These are phyloP conservation scores for Silurus aristotelis DNA, from an alignment of 2,797 vertebrate genomes.

Conservation along the genomic window DNA sequence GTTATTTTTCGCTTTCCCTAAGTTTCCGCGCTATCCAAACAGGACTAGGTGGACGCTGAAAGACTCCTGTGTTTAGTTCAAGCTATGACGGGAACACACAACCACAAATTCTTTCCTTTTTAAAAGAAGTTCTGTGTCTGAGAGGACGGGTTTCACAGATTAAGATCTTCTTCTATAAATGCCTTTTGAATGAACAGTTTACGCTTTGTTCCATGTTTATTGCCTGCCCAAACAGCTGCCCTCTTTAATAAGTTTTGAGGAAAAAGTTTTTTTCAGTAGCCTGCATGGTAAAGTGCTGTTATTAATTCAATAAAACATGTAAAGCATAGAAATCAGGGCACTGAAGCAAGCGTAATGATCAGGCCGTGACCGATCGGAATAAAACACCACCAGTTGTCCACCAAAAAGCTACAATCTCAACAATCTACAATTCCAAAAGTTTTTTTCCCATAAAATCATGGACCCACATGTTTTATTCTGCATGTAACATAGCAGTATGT, in stretches of 20 bases:
- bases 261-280: neutral
- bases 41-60: slow-evolving; percentile 7
- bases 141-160: neutral
- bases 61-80: neutral
- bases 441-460: neutral
- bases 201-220: neutral
- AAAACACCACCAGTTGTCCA: neutral
- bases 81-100: neutral
- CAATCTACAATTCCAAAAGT: neutral
- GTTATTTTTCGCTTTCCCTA: neutral
- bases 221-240: neutral
- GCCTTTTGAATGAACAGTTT: neutral
- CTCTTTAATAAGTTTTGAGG: neutral
- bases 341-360: neutral
- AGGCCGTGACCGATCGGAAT: neutral
- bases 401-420: too few species aligned
- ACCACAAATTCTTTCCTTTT: slow-evolving; percentile 7
- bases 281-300: neutral
- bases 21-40: neutral
- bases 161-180: neutral
- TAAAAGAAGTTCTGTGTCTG: neutral
- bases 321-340: neutral
- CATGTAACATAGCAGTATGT: neutral
- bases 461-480: neutral
- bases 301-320: neutral